Conservation (phyloP, 2,797 vertebrate species). For the Benthosema pterotum region DNA sequence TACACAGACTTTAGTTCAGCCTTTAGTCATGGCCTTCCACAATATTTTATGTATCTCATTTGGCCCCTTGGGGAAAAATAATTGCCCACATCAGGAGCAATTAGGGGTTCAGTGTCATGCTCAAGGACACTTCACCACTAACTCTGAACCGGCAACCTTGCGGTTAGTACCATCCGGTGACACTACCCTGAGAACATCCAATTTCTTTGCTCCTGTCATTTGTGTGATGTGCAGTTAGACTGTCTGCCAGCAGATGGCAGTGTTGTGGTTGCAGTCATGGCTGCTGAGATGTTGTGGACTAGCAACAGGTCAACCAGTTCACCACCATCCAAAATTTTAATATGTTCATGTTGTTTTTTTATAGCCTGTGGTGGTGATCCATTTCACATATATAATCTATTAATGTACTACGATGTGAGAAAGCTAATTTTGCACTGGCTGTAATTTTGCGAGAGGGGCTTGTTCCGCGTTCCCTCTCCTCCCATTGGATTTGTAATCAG, state of each 20-base stretch:
- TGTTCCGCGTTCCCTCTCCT: constrained; percentile 36
- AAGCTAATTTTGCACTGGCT: constrained; percentile 54
- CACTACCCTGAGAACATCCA: too few species aligned
- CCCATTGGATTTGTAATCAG: constrained; percentile 58
- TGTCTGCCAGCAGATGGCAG: constrained; percentile 77
- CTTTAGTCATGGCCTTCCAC: too few species aligned
- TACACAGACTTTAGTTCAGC: too few species aligned
- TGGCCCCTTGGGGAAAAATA: too few species aligned
- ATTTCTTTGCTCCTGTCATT: not conserved
- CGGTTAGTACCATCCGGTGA: too few species aligned
- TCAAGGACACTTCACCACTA: too few species aligned
- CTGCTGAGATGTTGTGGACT: constrained; percentile 53
- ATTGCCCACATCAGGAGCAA: too few species aligned
- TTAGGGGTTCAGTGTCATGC: too few species aligned
- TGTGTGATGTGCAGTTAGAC: constrained; percentile 48
- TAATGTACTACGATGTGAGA: constrained; percentile 49
- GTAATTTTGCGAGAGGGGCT: constrained; percentile 55
- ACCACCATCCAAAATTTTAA: constrained; percentile 59
- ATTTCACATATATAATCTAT: constrained; percentile 58
- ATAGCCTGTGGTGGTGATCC: constrained; percentile 41
- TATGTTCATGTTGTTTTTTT: too few species aligned
- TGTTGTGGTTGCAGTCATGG: constrained; percentile 62
- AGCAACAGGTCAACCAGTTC: constrained; percentile 52
- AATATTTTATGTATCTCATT: too few species aligned
- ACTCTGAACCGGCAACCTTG: too few species aligned